Percentiles rank a stretch among this genome's conserved stretches.
phyloP scores from a whole-genome alignment of 2,797 vertebrate species.

The Liparis tanakae region DNA sequence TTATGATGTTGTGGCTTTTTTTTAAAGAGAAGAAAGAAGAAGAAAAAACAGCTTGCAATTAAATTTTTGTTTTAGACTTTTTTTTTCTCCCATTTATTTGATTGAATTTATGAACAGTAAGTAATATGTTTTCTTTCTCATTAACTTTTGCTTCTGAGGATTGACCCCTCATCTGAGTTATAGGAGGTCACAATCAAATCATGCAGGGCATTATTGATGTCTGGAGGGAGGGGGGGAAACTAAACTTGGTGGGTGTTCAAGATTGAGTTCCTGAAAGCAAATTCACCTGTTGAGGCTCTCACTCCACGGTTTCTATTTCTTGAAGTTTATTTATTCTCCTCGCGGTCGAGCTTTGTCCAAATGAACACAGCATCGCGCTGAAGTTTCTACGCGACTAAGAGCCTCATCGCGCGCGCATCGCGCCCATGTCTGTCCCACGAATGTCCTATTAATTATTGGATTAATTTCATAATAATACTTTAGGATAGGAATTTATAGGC shows the following conservation, averaged over 20 bases:
- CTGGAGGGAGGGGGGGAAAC: not conserved
- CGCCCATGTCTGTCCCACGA: not conserved
- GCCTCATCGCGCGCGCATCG: not conserved
- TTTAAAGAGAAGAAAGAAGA: not conserved
- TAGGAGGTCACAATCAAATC: conserved; percentile 48
- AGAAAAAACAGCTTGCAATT: not conserved
- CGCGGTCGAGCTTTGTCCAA: too few relatives aligned
- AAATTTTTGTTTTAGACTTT: conserved; percentile 19
- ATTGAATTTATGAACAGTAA: conserved; percentile 38
- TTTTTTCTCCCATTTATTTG: conserved; percentile 13
- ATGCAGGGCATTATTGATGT: not conserved
- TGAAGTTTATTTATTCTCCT: too few relatives aligned
- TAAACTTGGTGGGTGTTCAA: conserved; percentile 25
- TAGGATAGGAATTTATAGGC: too few relatives aligned
- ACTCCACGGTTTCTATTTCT: too few relatives aligned
- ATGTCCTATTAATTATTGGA: not conserved
- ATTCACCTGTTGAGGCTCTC: conserved; percentile 30
- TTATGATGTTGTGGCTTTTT: conserved; percentile 32
- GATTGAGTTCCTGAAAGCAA: not conserved
- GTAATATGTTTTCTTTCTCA: conserved; percentile 17
- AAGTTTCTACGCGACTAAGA: not conserved
- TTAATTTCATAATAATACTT: too few relatives aligned
- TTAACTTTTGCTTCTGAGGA: conserved; percentile 42
- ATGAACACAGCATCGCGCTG: too few relatives aligned
- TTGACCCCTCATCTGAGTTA: not conserved